Conservation (phyloP, 2,113 vertebrate species). For the Ophiodon elongatus region DNA sequence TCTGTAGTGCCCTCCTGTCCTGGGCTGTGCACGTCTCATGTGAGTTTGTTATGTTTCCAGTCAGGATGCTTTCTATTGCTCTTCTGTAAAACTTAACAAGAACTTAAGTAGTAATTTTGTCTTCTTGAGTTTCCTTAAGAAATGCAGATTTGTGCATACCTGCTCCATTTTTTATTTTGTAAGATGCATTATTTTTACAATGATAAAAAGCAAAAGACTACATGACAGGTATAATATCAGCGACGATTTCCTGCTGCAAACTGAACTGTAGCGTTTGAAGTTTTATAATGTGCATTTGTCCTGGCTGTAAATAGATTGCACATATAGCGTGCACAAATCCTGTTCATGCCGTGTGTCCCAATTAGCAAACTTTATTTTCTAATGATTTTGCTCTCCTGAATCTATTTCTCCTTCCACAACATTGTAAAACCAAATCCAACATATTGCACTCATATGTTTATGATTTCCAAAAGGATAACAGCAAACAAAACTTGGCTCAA, state of each 20-base stretch:
- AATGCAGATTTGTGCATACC: background rate
- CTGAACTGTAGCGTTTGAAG: background rate
- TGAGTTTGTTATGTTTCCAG: background rate
- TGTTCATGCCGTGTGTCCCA: slow-evolving; percentile 1
- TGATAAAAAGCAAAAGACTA: background rate
- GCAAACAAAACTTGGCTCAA: slow-evolving; percentile 35
- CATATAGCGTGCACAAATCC: background rate
- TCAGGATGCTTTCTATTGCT: background rate
- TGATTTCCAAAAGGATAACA: slow-evolving; percentile 25
- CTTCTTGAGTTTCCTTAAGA: background rate
- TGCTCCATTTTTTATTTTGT: background rate
- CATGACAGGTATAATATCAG: background rate
- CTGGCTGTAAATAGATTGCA: background rate
- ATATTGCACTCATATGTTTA: slow-evolving; percentile 22
- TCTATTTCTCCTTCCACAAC: background rate
- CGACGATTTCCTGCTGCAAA: background rate
- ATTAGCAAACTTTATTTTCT: slow-evolving; percentile 20
- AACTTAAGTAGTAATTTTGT: background rate
- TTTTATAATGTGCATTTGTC: background rate
- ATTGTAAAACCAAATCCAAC: slow-evolving; percentile 22
- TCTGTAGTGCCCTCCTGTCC: background rate
- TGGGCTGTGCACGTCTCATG: background rate
- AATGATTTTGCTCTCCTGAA: background rate
- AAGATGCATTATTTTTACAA: background rate
- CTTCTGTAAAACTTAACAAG: background rate